These are phyloP conservation scores for Mycteria americana DNA, from an alignment of 2,797 vertebrate species.

Conservation along the genomic window DNA sequence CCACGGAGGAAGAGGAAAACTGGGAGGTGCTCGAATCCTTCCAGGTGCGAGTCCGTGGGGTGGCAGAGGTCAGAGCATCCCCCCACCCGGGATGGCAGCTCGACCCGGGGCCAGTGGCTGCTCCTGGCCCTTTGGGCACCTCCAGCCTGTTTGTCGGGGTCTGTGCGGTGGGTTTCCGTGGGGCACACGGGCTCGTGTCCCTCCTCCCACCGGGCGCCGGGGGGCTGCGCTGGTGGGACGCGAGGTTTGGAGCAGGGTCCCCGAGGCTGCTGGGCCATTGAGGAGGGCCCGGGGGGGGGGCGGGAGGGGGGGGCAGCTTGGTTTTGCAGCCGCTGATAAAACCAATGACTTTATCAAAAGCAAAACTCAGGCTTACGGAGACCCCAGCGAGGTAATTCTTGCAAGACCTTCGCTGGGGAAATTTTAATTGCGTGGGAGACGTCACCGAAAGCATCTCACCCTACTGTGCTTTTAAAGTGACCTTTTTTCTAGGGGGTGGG, in stretches of 20 bases:
- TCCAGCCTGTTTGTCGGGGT: not conserved
- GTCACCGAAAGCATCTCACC: not conserved
- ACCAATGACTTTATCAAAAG: not conserved
- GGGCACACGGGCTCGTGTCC: rapidly evolving
- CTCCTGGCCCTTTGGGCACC: not conserved
- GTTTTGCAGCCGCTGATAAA: not conserved
- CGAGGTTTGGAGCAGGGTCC: not conserved
- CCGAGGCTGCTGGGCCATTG: not conserved
- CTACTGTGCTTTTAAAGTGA: not conserved
- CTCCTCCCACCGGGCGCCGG: rapidly evolving
- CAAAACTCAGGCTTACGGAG: not conserved
- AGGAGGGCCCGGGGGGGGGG: no score
- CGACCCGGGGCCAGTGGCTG: not conserved
- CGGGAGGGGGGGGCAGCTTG: rapidly evolving
- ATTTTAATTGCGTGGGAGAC: not conserved
- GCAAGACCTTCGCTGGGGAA: not conserved
- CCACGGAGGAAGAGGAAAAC: not conserved
- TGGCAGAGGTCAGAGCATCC: not conserved
- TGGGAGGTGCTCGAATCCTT: not conserved
- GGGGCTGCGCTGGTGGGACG: no score
- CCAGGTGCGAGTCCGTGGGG: rapidly evolving
- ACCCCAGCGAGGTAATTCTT: not conserved
- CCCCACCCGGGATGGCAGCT: not conserved
- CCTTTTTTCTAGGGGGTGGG: rapidly evolving
- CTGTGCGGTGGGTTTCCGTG: not conserved